A percentile compares a stretch with the other conserved stretches of the same genome.
These are phyloP conservation scores for Protobothrops flavoviridis DNA, from an alignment of 2,113 vertebrate species.

Conservation along the genomic window DNA sequence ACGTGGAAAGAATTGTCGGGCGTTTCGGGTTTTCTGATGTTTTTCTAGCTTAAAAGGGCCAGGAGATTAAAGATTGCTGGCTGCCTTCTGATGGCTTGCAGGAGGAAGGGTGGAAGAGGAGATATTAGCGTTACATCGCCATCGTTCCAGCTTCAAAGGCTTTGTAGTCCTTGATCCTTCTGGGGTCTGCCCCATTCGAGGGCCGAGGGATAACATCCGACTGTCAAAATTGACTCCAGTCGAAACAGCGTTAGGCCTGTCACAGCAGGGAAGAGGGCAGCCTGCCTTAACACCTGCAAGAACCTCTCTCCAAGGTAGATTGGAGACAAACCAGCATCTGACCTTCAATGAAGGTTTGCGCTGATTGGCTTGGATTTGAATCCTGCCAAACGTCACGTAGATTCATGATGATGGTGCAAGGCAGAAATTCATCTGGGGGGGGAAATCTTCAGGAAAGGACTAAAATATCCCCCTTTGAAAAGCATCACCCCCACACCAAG, in stretches of 20 bases:
- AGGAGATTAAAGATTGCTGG: background rate
- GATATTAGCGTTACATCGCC: background rate
- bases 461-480: background rate
- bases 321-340: background rate
- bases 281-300: background rate
- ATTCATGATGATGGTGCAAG: background rate
- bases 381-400: too few species aligned
- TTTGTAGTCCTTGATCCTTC: background rate
- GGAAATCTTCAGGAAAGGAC: background rate
- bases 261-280: background rate
- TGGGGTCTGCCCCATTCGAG: accelerated
- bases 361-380: background rate
- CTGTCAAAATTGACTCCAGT: background rate
- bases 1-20: background rate
- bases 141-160: background rate
- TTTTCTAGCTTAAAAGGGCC: background rate
- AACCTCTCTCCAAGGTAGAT: background rate
- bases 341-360: background rate
- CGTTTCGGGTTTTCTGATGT: background rate
- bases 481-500: background rate
- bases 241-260: background rate
- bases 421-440: background rate
- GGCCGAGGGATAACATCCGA: accelerated
- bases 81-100: background rate
- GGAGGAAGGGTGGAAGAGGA: background rate